Evolutionary conservation across 2,797 vertebrate species (phyloP), one percentile per base, ranked within the genome.

Genomic region (Schizopygopsis pylzovi): DNA sequence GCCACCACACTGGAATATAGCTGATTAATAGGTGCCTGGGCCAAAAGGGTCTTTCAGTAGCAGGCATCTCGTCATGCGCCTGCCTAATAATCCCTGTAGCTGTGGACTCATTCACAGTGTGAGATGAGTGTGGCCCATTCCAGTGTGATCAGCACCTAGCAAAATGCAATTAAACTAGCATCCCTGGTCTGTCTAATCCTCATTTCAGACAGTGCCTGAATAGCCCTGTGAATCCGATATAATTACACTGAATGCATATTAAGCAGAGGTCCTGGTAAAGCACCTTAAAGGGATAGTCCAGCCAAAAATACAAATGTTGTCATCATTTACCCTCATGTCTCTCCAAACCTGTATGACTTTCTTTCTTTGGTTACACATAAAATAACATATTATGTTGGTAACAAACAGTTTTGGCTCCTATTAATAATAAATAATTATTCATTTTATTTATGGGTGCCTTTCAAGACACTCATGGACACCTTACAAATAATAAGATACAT

Each of bases 121-220:
- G 95, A 95, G 96, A 96, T 96, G 95, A 96, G 95, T 72, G 72
- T 16, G 72, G 59, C 15, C 85, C 95, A 95, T 95, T 96, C 96
- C 95, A 95, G 96, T 95, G 95, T 95, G 95, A 96, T 96, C 96
- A 96, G 95, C 95, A 95, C 95, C 95, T 95, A 94, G 95, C 95
- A 96, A 96, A 96, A 97, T 96, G 96, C 96, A 97, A 97, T 97
- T 97, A 97, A 96, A 95, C 92, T 95, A 95, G 93, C 95, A 95
- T 95, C 93, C 94, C 95, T 94, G 95, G 28, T 95, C 95, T 95
- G 95, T 95, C 96, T 97, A 97, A 97, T 97, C 96, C 96, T 97
- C 96, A 96, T 96, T 96, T 96, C 95, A 96, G 96, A 95, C 94
- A 95, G 94, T 95, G 95, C 95, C 96, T 95, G 96, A 96, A 71